These are phyloP conservation scores for Heterohyrax brucei DNA, from an alignment of 2,797 vertebrate genomes.

Conservation along the genomic window DNA sequence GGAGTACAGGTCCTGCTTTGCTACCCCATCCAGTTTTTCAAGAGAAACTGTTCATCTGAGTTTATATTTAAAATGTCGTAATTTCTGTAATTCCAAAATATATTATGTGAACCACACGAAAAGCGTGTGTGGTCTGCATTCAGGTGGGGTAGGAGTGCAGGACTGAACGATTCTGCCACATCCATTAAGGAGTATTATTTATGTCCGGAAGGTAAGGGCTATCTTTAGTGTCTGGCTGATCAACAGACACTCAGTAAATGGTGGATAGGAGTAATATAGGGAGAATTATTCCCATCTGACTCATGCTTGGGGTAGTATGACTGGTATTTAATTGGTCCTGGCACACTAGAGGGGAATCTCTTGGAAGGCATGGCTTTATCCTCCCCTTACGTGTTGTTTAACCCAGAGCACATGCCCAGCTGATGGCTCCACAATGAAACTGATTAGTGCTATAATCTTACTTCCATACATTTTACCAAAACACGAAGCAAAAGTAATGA, in stretches of 20 bases:
- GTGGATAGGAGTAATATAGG: background rate
- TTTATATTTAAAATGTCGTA: conserved; percentile 33
- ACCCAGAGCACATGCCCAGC: background rate
- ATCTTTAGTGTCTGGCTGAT: background rate
- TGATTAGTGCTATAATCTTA: conserved; percentile 9
- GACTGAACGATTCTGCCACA: background rate
- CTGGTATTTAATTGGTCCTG: background rate
- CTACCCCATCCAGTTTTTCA: background rate
- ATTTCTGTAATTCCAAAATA: conserved; percentile 52
- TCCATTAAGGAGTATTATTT: background rate
- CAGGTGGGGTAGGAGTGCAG: background rate
- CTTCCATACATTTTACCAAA: conserved; percentile 1
- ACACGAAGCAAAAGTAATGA: background rate
- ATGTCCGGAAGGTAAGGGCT: background rate
- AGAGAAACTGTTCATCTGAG: conserved; percentile 19
- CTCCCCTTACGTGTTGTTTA: background rate
- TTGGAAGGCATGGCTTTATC: background rate
- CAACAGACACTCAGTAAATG: background rate
- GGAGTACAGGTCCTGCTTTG: background rate
- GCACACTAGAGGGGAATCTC: background rate
- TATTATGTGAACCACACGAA: background rate
- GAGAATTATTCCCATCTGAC: background rate
- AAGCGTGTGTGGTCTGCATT: background rate
- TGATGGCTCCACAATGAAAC: background rate
- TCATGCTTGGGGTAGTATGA: background rate